Conservation (phyloP, 2,888 invertebrate genomes). For the Phyto melanocephala region DNA sequence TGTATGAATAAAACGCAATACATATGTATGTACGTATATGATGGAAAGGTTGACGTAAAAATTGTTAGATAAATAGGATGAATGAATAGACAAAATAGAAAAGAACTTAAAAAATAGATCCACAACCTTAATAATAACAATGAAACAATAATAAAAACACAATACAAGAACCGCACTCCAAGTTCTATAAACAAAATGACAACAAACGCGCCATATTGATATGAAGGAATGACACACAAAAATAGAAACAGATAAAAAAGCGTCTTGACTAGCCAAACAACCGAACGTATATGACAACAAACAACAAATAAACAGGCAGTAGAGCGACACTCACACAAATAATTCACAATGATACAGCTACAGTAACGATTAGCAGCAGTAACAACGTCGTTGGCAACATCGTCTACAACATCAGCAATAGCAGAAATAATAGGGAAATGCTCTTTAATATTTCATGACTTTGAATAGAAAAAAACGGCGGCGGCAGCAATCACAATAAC, state of each 20-base stretch:
- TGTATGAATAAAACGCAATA: conserved; percentile 6
- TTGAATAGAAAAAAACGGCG: conserved; percentile 1
- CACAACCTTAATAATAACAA: background rate
- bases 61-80: conserved; percentile 8
- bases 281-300: conserved; percentile 51
- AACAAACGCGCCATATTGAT: background rate
- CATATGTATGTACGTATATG: background rate
- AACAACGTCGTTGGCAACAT: background rate
- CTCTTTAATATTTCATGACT: conserved; percentile 10
- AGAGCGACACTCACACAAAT: conserved; percentile 19
- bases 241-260: conserved; percentile 14
- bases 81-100: conserved; percentile 40
- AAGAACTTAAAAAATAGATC: conserved; percentile 1
- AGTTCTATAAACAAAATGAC: background rate
- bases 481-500: background rate
- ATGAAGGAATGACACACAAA: background rate
- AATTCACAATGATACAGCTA: conserved; percentile 33
- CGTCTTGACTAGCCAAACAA: conserved; percentile 54
- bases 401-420: background rate
- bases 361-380: conserved; percentile 4
- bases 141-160: background rate
- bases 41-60: background rate
- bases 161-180: background rate
- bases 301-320: conserved; percentile 8
- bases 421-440: background rate